A percentile compares a stretch with the other conserved stretches of the same genome.
phyloP scores from a whole-genome alignment of 2,888 invertebrate species.

The Chironomus riparius region DNA sequence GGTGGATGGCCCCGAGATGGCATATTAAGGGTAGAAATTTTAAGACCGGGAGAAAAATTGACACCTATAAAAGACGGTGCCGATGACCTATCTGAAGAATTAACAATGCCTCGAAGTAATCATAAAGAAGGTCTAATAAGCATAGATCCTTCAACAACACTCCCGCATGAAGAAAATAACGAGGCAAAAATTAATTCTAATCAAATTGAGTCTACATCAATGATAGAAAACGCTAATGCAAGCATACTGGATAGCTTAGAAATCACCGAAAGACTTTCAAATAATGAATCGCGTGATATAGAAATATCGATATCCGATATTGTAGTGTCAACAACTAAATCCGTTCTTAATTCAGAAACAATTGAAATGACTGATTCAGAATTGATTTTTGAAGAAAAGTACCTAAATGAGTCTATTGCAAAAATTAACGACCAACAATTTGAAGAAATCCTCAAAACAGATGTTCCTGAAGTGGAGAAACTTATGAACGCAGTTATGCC shows the following conservation, averaged over 20 bases:
- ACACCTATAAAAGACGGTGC: not conserved
- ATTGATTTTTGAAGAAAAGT: not conserved
- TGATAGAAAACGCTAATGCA: not conserved
- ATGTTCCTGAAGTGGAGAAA: conserved; percentile 50
- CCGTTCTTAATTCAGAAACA: not conserved
- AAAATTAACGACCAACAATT: conserved; percentile 1
- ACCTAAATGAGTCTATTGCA: conserved; percentile 9
- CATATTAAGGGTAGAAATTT: conserved; percentile 70
- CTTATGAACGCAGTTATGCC: conserved; percentile 52
- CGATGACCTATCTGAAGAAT: conserved; percentile 15
- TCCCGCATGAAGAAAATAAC: conserved; percentile 28
- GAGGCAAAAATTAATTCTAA: not conserved
- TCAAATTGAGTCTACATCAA: not conserved
- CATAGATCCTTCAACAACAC: conserved; percentile 28
- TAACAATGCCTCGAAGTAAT: conserved; percentile 1
- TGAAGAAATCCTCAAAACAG: conserved; percentile 36
- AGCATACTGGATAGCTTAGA: not conserved
- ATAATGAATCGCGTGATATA: not conserved
- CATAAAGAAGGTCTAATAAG: conserved; percentile 23
- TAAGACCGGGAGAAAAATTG: conserved; percentile 38
- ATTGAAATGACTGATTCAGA: conserved; percentile 11
- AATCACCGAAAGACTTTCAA: not conserved
- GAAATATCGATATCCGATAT: conserved; percentile 6
- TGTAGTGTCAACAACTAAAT: conserved; percentile 13
- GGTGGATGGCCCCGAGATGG: conserved; percentile 84